Percentiles rank a stretch among this genome's conserved stretches.
These are phyloP conservation scores for Monomorium pharaonis DNA, from an alignment of 1,140 invertebrate species.

Conservation along the genomic window DNA sequence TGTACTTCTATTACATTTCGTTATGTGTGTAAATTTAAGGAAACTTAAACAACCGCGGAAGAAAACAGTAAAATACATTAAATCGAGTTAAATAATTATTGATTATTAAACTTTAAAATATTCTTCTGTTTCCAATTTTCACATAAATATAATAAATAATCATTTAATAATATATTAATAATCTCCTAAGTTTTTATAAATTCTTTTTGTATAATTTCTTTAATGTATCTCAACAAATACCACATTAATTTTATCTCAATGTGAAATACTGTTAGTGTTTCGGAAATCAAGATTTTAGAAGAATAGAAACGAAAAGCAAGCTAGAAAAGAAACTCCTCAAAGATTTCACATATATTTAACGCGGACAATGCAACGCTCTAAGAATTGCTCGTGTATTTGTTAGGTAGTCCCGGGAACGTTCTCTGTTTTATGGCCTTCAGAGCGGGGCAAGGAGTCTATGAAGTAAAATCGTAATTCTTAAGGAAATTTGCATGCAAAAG, in stretches of 20 bases:
- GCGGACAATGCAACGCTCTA: constrained; percentile 35
- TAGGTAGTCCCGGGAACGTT: constrained; percentile 22
- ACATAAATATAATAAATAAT: not conserved
- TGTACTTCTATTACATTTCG: not conserved
- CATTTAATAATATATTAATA: not conserved
- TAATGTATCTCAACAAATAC: not conserved
- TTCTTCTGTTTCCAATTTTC: not conserved
- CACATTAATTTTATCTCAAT: not conserved
- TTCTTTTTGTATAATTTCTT: not conserved
- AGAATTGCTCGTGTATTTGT: constrained; percentile 53
- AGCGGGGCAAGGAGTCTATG: constrained; percentile 41
- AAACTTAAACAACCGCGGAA: not conserved
- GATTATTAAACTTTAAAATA: not conserved
- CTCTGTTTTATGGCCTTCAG: constrained; percentile 46
- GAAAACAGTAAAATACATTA: not conserved
- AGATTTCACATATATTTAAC: constrained; percentile 45
- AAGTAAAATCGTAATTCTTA: constrained; percentile 61
- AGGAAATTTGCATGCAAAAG: constrained; percentile 59
- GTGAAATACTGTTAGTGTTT: not conserved
- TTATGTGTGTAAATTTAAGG: not conserved
- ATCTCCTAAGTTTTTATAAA: not conserved
- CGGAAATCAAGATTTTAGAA: not conserved
- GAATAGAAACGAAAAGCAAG: not conserved
- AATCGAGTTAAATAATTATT: not conserved
- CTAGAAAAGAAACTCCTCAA: not conserved